phyloP scores from a whole-genome alignment of 2,888 invertebrate species.

The Arrhopalites spinosus region DNA sequence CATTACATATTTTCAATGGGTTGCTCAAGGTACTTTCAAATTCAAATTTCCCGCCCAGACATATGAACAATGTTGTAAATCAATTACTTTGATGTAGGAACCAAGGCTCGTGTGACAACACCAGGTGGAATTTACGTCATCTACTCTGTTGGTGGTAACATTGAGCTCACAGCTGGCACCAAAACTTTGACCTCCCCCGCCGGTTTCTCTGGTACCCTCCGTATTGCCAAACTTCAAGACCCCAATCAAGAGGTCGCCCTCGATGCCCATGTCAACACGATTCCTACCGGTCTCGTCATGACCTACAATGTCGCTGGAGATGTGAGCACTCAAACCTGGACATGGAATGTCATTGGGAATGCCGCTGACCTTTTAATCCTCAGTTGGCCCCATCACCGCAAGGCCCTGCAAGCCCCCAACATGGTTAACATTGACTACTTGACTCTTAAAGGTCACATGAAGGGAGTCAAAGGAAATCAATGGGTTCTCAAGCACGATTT shows the following conservation, averaged over 20 bases:
- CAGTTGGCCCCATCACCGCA: constrained; percentile 37
- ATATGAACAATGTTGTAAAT: too few species aligned
- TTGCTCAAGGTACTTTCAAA: constrained; percentile 35
- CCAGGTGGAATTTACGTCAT: constrained; percentile 29
- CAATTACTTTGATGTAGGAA: too few species aligned
- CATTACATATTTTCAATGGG: constrained; percentile 41
- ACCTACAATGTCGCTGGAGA: constrained; percentile 20
- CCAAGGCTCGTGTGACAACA: constrained; percentile 21
- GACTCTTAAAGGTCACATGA: constrained; percentile 37
- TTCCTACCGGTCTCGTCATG: constrained; percentile 19
- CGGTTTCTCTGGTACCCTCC: constrained; percentile 30
- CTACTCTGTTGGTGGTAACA: constrained; percentile 18
- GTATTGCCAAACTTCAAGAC: constrained; percentile 33
- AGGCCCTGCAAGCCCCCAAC: constrained; percentile 7
- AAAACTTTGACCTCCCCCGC: constrained; percentile 11
- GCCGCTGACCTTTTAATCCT: constrained; percentile 22
- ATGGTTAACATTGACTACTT: constrained; percentile 26
- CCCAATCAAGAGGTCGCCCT: constrained; percentile 30
- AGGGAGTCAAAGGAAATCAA: constrained; percentile 30
- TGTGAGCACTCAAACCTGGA: constrained; percentile 28
- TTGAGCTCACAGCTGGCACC: not conserved
- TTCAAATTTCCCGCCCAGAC: too few species aligned
- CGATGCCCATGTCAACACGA: constrained; percentile 19
- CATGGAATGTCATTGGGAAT: constrained; percentile 30
- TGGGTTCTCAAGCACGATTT: constrained; percentile 35